These are phyloP conservation scores for Capitulum mitella DNA, from an alignment of 2,888 invertebrate species.

Conservation along the genomic window DNA sequence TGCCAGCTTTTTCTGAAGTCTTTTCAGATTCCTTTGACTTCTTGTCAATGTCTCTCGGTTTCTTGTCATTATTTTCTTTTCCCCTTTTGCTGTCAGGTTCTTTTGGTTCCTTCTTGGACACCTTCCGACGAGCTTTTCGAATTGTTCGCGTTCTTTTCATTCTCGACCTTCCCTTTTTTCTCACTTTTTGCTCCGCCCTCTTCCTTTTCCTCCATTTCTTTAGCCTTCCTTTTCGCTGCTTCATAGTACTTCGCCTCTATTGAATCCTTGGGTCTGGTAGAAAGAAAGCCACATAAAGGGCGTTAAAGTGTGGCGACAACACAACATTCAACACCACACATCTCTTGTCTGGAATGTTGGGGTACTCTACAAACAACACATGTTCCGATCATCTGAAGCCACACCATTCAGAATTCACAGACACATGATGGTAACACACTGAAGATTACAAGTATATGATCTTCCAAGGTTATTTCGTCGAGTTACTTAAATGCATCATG, in stretches of 20 bases:
- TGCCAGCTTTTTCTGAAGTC: background rate
- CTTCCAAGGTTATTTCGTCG: no score
- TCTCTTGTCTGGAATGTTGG: no score
- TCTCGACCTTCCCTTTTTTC: background rate
- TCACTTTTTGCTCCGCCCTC: background rate
- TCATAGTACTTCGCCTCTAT: background rate
- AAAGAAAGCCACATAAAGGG: background rate
- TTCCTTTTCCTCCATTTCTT: background rate
- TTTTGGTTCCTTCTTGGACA: no score
- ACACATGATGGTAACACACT: no score
- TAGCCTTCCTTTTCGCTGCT: constrained; percentile 1
- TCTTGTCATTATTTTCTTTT: background rate
- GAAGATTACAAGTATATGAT: no score
- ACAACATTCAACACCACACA: no score
- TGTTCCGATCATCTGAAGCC: no score
- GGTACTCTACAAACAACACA: no score
- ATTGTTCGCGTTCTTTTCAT: background rate
- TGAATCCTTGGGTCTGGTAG: background rate
- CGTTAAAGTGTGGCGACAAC: no score
- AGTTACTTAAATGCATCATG: no score
- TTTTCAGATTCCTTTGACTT: background rate
- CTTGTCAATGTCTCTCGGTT: background rate
- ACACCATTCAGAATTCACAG: no score
- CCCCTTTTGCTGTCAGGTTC: no score
- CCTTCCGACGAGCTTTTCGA: background rate